These are phyloP conservation scores for Taeniopygia guttata DNA, from an alignment of 2,797 vertebrate genomes.

Conservation along the genomic window DNA sequence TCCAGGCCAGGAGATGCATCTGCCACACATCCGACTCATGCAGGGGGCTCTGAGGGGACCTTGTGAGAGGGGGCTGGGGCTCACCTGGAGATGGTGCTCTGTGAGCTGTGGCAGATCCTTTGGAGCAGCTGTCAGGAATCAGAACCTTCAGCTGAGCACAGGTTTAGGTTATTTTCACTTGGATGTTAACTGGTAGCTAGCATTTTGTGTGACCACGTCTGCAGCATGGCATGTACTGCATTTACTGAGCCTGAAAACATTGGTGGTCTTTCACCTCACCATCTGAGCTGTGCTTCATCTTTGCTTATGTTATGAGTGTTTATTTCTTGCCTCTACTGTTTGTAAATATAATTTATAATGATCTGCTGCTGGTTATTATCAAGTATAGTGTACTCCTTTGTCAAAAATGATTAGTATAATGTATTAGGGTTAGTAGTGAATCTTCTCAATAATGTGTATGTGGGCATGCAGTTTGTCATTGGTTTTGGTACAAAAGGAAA, in stretches of 20 bases:
- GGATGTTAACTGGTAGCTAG: constrained; percentile 35
- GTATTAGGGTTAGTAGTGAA: background rate
- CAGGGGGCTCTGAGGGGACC: background rate
- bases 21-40: background rate
- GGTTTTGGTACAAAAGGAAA: background rate
- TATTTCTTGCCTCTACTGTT: background rate
- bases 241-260: background rate
- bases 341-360: constrained; percentile 57
- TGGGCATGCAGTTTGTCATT: background rate
- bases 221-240: background rate
- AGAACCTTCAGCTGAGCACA: background rate
- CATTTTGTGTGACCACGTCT: background rate
- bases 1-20: background rate
- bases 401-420: constrained; percentile 52
- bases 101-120: background rate
- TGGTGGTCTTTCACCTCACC: background rate
- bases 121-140: background rate
- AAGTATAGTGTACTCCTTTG: background rate
- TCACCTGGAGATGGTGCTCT: background rate
- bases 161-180: constrained; percentile 31
- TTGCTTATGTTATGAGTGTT: background rate
- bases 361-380: constrained; percentile 34
- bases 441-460: background rate
- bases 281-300: background rate
- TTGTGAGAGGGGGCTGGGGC: rapidly evolving